Percentiles rank a stretch among this genome's conserved stretches.
phyloP scores from a whole-genome alignment of 2,888 invertebrate genomes.

The Tinea semifulvella region DNA sequence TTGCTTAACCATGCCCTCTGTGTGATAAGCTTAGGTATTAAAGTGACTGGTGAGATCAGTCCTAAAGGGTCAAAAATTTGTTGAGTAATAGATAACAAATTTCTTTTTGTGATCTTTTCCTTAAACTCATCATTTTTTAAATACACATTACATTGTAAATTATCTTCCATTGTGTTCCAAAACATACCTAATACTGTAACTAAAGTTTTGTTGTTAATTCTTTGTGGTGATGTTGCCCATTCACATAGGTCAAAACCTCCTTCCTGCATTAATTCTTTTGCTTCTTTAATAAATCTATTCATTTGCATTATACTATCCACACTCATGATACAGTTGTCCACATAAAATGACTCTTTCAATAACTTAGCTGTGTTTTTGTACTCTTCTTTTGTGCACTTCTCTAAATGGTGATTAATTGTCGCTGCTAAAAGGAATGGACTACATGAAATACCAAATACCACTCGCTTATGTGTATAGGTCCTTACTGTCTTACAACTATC shows the following conservation, averaged over 20 bases:
- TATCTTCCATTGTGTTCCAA: too few species aligned
- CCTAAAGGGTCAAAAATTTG: too few species aligned
- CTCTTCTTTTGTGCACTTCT: not conserved
- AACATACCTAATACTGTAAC: constrained; percentile 16
- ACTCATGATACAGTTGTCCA: constrained; percentile 19
- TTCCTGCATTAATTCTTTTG: constrained; percentile 16
- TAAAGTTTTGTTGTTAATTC: not conserved
- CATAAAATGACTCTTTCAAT: constrained; percentile 18
- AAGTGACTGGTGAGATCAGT: too few species aligned
- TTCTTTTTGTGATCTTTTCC: too few species aligned
- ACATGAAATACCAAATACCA: constrained; percentile 16
- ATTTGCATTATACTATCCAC: constrained; percentile 16
- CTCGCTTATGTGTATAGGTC: constrained; percentile 12
- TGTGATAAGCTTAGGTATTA: too few species aligned
- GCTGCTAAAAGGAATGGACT: constrained; percentile 16
- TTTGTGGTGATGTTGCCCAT: constrained; percentile 16
- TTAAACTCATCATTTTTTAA: too few species aligned
- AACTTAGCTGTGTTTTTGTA: constrained; percentile 9
- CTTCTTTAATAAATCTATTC: constrained; percentile 16
- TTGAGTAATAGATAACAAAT: too few species aligned
- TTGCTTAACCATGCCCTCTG: too few species aligned
- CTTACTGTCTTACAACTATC: not conserved
- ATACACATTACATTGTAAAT: too few species aligned
- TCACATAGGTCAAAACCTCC: constrained; percentile 18
- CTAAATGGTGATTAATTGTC: constrained; percentile 14